phyloP scores from a whole-genome alignment of 2,113 vertebrate genomes.

The Coregonus clupeaformis region DNA sequence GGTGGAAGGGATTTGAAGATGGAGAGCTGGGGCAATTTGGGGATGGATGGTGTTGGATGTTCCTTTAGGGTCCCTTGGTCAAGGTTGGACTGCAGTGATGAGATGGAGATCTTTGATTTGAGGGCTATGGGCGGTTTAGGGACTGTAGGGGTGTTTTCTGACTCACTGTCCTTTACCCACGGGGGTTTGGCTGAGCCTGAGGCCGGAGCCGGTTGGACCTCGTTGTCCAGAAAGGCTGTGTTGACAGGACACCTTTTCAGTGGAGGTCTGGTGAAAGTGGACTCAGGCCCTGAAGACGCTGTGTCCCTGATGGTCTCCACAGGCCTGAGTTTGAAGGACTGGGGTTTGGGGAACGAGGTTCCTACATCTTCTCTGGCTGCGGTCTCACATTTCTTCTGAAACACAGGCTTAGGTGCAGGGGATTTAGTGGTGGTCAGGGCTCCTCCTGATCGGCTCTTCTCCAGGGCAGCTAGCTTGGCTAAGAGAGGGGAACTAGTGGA shows the following conservation, averaged over 20 bases:
- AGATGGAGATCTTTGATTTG: constrained; percentile 2
- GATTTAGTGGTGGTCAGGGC: not conserved
- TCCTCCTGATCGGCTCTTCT: no score
- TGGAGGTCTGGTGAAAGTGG: not conserved
- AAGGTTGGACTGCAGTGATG: not conserved
- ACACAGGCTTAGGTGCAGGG: not conserved
- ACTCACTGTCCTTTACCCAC: not conserved
- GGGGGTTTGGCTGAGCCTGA: not conserved
- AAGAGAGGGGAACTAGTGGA: not conserved
- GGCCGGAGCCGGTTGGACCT: not conserved
- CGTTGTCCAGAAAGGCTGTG: no score
- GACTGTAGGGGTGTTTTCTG: not conserved
- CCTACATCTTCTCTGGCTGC: not conserved
- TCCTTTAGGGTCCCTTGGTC: not conserved
- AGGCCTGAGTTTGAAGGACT: not conserved
- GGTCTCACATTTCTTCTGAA: not conserved
- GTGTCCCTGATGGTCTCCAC: not conserved
- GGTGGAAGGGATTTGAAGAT: not conserved
- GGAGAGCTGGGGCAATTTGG: not conserved
- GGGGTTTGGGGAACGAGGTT: not conserved
- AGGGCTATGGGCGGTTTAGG: not conserved
- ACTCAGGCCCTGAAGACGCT: no score
- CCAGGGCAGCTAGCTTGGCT: not conserved
- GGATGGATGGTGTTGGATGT: not conserved
- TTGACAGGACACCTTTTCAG: not conserved